Conservation (phyloP, 1,140 invertebrate genomes). For the Coptotermes formosanus region DNA sequence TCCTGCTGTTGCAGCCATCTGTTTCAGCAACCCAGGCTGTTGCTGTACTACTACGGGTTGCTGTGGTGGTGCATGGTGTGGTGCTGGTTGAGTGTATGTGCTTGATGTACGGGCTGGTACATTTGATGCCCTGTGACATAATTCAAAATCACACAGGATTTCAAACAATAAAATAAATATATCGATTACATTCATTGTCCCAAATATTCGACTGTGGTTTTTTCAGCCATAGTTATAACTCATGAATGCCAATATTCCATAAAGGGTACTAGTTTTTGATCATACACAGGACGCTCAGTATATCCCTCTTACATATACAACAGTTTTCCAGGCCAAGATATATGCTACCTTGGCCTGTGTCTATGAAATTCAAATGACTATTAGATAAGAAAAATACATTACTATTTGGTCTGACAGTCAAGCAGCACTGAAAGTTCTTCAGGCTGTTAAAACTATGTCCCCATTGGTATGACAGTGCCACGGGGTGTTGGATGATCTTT, state of each 20-base stretch:
- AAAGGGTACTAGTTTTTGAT: background rate
- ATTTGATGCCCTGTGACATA: conserved; percentile 37
- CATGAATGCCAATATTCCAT: background rate
- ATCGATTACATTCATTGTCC: background rate
- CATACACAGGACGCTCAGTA: background rate
- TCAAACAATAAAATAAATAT: background rate
- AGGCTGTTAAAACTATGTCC: too few relatives aligned
- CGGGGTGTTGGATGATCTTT: too few relatives aligned
- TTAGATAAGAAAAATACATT: too few relatives aligned
- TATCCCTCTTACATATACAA: too few relatives aligned
- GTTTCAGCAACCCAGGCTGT: conserved; percentile 67
- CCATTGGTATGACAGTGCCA: too few relatives aligned
- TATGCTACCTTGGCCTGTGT: too few relatives aligned
- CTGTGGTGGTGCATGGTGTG: conserved; percentile 52
- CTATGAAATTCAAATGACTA: too few relatives aligned
- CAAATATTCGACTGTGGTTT: too few relatives aligned
- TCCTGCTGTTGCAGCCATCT: conserved; percentile 90
- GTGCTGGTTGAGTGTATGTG: conserved; percentile 45
- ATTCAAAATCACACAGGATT: conserved; percentile 30
- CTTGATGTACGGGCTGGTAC: conserved; percentile 44
- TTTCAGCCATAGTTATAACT: background rate
- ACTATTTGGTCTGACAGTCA: too few relatives aligned
- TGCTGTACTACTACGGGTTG: conserved; percentile 53
- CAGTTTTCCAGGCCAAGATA: too few relatives aligned
- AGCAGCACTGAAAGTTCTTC: too few relatives aligned